A percentile compares a stretch with the other conserved stretches of the same genome.
These are phyloP conservation scores for Sarcoramphus papa DNA, from an alignment of 2,797 vertebrate genomes.

Conservation along the genomic window DNA sequence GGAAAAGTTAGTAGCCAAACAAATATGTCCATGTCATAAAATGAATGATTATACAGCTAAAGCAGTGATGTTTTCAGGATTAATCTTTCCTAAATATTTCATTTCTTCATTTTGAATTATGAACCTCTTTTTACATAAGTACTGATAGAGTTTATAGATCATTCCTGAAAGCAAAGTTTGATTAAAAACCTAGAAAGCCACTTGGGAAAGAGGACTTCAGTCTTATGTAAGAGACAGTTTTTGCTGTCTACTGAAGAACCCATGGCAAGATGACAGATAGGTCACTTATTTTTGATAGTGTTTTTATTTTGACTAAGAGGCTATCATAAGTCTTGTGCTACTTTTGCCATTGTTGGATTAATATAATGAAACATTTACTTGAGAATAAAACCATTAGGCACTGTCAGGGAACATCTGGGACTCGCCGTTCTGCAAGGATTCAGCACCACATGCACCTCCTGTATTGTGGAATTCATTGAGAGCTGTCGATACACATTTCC, in stretches of 20 bases:
- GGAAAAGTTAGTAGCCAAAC: not conserved
- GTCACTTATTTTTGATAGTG: not conserved
- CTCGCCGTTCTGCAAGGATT: not conserved
- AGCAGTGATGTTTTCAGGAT: conserved; percentile 13
- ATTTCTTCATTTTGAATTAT: conserved; percentile 49
- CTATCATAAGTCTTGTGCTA: not conserved
- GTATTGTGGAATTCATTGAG: not conserved
- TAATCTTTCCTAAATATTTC: conserved; percentile 41
- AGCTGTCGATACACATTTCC: not conserved
- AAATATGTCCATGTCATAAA: not conserved
- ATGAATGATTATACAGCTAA: not conserved
- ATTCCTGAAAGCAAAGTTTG: not conserved
- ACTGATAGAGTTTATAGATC: conserved; percentile 20
- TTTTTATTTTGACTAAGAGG: not conserved
- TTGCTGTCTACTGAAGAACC: not conserved
- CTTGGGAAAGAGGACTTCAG: not conserved
- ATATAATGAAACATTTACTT: not conserved
- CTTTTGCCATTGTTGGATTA: not conserved
- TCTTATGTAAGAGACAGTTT: not conserved
- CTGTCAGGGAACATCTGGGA: not conserved
- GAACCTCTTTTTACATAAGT: conserved; percentile 29
- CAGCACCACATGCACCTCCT: not conserved
- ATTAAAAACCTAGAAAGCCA: not conserved
- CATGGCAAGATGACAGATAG: not conserved
- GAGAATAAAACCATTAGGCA: not conserved